phyloP scores from a whole-genome alignment of 1,140 invertebrate genomes.

The Paralvinella palmiformis region DNA sequence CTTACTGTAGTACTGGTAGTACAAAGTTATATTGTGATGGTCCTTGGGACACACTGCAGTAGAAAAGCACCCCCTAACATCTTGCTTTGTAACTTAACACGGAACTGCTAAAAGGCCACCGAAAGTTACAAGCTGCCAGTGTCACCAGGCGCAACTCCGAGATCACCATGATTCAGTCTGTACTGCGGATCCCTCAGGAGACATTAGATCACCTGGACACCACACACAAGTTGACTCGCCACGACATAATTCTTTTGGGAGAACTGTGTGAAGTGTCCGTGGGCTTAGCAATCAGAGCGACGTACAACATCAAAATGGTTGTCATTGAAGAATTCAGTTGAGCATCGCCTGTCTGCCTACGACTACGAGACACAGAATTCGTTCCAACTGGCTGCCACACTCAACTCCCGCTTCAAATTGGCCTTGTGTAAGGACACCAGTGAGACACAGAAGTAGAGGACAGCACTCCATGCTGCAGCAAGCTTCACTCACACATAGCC shows the following conservation, averaged over 20 bases:
- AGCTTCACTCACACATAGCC: not conserved
- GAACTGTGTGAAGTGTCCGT: not conserved
- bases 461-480: not conserved
- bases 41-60: too few species aligned
- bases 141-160: not conserved
- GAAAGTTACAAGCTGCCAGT: not conserved
- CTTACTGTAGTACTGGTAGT: too few species aligned
- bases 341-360: not conserved
- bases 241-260: not conserved
- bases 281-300: too few species aligned
- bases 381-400: conserved; percentile 2
- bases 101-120: conserved; percentile 1
- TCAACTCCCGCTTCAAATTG: not conserved
- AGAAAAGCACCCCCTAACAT: too few species aligned
- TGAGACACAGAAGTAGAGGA: not conserved
- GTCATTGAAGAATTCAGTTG: not conserved
- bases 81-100: not conserved
- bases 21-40: too few species aligned
- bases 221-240: not conserved
- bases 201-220: not conserved
- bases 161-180: not conserved
- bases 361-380: not conserved
- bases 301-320: too few species aligned
- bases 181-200: conserved; percentile 5
- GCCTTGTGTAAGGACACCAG: not conserved